Evolutionary conservation across 2,888 invertebrate species (phyloP).

Genomic region (Sminthurides aquaticus): DNA sequence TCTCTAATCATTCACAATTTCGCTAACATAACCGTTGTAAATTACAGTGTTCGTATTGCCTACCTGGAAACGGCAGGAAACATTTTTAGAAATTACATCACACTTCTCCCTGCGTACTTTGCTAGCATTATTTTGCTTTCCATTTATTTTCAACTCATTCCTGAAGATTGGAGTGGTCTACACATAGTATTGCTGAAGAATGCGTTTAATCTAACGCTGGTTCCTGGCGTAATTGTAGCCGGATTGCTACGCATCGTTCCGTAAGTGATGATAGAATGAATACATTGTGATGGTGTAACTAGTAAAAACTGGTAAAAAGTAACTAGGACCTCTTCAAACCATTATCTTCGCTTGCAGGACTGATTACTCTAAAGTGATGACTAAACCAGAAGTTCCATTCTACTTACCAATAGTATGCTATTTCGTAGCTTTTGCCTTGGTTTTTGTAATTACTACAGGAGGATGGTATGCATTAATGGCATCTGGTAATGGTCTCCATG

Average conservation of each 20-base stretch:
- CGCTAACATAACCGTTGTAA: background rate
- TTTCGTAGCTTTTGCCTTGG: constrained; percentile 42
- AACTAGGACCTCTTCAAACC: too few species aligned
- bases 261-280: constrained; percentile 24
- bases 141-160: constrained; percentile 52
- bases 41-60: constrained; percentile 19
- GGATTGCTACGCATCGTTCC: constrained; percentile 30
- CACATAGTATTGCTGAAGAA: constrained; percentile 55
- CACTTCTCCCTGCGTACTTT: constrained; percentile 60
- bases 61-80: constrained; percentile 47
- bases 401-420: constrained; percentile 21
- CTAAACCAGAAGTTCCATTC: constrained; percentile 16
- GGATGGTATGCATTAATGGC: constrained; percentile 56
- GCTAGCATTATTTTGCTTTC: constrained; percentile 59
- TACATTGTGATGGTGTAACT: background rate
- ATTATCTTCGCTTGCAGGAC: constrained; percentile 16
- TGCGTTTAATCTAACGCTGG: constrained; percentile 51
- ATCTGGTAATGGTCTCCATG: constrained; percentile 63
- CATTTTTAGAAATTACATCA: constrained; percentile 59
- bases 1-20: too few species aligned
- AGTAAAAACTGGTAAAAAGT: too few species aligned
- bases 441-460: constrained; percentile 52
- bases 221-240: constrained; percentile 50
- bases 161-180: constrained; percentile 46
- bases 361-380: constrained; percentile 22